Conservation (phyloP, 2,797 vertebrate genomes). For the Sebastes diploproa region DNA sequence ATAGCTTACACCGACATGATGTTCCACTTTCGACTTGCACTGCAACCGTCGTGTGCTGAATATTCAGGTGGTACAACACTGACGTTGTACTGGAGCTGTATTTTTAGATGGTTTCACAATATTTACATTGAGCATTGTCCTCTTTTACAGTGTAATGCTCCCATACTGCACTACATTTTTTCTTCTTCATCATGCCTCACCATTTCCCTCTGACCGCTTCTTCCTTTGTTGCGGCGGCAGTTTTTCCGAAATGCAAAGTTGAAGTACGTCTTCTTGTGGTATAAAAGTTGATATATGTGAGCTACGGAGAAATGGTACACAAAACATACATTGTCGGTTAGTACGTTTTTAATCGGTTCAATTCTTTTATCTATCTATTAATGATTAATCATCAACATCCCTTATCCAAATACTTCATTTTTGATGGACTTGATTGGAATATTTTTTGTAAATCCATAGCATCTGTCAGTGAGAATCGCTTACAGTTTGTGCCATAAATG, state of each 20-base stretch:
- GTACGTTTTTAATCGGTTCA: background rate
- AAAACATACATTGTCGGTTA: background rate
- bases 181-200: too few species aligned
- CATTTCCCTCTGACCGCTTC: too few species aligned
- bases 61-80: too few species aligned
- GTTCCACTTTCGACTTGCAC: too few species aligned
- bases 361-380: background rate
- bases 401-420: background rate
- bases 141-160: too few species aligned
- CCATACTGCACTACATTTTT: too few species aligned
- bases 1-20: background rate
- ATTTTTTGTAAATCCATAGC: background rate
- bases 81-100: background rate
- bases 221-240: rapidly evolving
- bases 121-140: too few species aligned
- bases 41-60: too few species aligned
- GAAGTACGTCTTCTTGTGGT: background rate
- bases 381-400: background rate
- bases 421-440: background rate
- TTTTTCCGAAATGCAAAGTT: too few species aligned
- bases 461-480: background rate
- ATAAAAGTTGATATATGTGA: too few species aligned
- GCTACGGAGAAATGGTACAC: background rate
- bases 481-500: background rate
- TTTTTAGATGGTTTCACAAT: background rate